Evolutionary conservation across 1,140 invertebrate species (phyloP), one percentile per base, ranked within the genome.

Genomic region (Leptestheria dahalacensis): DNA sequence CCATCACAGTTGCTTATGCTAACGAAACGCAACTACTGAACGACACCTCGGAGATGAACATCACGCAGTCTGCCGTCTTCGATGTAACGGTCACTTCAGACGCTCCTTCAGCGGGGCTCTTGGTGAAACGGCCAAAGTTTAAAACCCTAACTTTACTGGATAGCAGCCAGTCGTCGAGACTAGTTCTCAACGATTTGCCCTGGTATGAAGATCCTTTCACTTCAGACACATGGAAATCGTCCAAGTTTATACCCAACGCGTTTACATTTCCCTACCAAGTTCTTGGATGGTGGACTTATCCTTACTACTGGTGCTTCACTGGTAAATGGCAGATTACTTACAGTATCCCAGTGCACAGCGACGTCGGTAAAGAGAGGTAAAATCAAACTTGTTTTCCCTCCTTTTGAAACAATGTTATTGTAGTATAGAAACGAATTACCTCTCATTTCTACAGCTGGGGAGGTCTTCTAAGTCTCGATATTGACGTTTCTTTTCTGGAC

Each of bases 401-500:
- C n/a, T n/a, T n/a, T n/a, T n/a, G n/a, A n/a, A n/a, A n/a, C n/a
- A n/a, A n/a, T n/a, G n/a, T n/a, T n/a, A n/a, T n/a, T 9, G 15
- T 52, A 23, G n/a, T 24, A 23, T 15, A 47, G 46, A 11, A 52
- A 23, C 15, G 6, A 15, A 12, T 52, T 26, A 12, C 9, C 50
- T 0, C 12, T 26, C 50, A 26, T 24, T 53, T 28, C 48, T 52
- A 33, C 47, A 65, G 62, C 4, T 54, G 67, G 1, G 57, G 61
- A 26, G 86, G 86, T 55, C 81, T 89, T 66, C 75, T 91, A 33
- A 88, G 85, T 61, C 75, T 91, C 53, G 88, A 92, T 71, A 81
- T 91, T 64, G 86, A 91, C 70, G 77, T 91, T 66, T 86, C 84
- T 48, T 75, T 78, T 51, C 73, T 91, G 65, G 84, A 90, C 68